Percentiles rank a stretch among this genome's conserved stretches.
Evolutionary conservation across 2,113 vertebrate genomes (phyloP).

Genomic region (Butorides virescens): DNA sequence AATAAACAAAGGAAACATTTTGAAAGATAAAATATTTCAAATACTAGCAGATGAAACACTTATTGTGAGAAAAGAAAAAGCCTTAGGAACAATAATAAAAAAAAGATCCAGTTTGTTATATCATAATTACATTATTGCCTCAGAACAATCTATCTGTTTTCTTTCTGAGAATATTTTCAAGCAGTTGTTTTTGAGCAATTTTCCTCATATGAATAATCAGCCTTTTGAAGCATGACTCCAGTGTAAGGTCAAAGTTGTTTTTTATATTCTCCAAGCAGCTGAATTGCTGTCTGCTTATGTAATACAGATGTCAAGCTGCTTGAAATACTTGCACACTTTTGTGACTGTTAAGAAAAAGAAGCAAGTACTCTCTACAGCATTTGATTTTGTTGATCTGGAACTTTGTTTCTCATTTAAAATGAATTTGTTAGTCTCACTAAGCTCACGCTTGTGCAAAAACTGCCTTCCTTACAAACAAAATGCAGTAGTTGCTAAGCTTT

Average conservation of each 20-base stretch:
- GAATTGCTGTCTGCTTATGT: slow-evolving; percentile 69
- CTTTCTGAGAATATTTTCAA: slow-evolving; percentile 51
- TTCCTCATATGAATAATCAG: slow-evolving; percentile 55
- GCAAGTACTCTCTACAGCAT: background rate
- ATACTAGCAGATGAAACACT: background rate
- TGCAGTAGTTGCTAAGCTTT: background rate
- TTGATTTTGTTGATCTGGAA: background rate
- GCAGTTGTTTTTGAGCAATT: slow-evolving; percentile 54
- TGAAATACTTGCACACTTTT: slow-evolving; percentile 51
- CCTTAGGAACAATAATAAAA: background rate
- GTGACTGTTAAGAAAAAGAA: slow-evolving; percentile 38
- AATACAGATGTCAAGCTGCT: slow-evolving; percentile 68
- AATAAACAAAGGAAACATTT: slow-evolving; percentile 11
- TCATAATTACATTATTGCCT: slow-evolving; percentile 26
- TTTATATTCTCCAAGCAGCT: slow-evolving; percentile 60
- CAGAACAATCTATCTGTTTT: slow-evolving; percentile 57
- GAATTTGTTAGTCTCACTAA: background rate
- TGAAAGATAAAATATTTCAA: slow-evolving; percentile 31
- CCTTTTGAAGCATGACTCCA: slow-evolving; percentile 61
- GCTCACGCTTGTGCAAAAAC: background rate
- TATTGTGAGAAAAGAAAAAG: slow-evolving; percentile 3
- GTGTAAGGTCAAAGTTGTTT: slow-evolving; percentile 70
- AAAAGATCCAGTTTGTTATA: background rate
- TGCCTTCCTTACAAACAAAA: background rate
- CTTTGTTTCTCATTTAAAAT: background rate